Evolutionary conservation across 2,113 vertebrate species (phyloP), one percentile per base, ranked within the genome.

Genomic region (Helogale parvula): DNA sequence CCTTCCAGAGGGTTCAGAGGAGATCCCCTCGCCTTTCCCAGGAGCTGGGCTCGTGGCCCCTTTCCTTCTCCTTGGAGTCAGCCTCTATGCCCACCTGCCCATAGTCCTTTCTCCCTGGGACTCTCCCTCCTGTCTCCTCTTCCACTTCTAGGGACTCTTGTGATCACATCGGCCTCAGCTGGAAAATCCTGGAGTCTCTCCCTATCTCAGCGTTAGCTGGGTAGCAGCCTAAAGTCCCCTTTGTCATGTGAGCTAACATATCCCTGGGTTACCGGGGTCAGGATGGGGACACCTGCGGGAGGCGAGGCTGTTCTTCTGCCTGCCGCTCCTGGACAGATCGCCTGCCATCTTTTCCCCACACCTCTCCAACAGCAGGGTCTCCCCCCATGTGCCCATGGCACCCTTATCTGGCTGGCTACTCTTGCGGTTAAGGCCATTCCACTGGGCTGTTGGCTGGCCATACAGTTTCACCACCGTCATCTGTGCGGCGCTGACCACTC

Each of bases 391-490:
- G 27, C 16, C 29, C n/a, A 16, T 12, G 47, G 27, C 45, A n/a
- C 35, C 71, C 27, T 45, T 50, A 29, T 16, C 8, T 16, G 29
- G 21, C 60, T 33, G 65, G 23, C 71, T 47, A 7, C 21, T 2
- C 8, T 54, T n/a, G 0, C 2, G 4, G 31, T 87, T 9, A 14
- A 80, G 72, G 33, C 47, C 12, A 3, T 38, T 19, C 63, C 12
- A 0, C 23, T 3, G 7, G 21, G 1, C 66, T 45, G 3, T 74
- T 38, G 35, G 65, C 12, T 12, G 50, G 50, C 10, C 27, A 1
- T 11, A 13, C 0, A 17, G 38, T 72, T 9, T 57, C 38, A 16
- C 16, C 38, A 9, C 38, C n/a, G 29, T 31, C 27, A 31, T 16
- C 27, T 25, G 12, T 35, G 19, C 0, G 47, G 86, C 45, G 13